Conservation (phyloP, 2,888 invertebrate genomes). For the Drosophila peninsularis region DNA sequence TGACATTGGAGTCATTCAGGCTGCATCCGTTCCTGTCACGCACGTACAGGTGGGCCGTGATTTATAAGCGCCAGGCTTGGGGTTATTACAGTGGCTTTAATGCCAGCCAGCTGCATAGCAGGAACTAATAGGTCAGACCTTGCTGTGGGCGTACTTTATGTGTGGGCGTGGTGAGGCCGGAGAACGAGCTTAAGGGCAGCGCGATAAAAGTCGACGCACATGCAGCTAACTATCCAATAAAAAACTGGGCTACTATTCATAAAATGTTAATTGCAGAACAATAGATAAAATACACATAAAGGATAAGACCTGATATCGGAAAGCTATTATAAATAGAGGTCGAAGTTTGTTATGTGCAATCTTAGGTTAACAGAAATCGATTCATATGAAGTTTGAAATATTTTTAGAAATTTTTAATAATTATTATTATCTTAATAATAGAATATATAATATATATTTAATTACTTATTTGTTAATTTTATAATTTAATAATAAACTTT, state of each 20-base stretch:
- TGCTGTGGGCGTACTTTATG: neutral
- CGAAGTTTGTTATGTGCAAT: neutral
- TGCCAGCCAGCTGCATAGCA: conserved; percentile 19
- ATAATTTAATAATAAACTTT: too few species aligned
- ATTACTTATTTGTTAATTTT: too few species aligned
- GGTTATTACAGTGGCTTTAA: conserved; percentile 11
- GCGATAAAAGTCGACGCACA: conserved; percentile 22
- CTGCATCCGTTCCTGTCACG: conserved; percentile 58
- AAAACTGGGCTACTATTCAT: conserved; percentile 19
- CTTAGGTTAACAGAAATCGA: neutral
- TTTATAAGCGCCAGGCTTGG: conserved; percentile 38
- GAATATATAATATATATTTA: too few species aligned
- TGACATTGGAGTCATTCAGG: conserved; percentile 45
- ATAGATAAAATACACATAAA: neutral
- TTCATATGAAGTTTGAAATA: too few species aligned
- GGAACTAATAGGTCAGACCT: conserved; percentile 28
- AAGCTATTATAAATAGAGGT: neutral
- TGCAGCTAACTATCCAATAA: conserved; percentile 12
- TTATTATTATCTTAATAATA: too few species aligned
- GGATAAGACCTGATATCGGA: too few species aligned
- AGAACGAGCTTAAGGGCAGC: neutral
- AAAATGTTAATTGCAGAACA: conserved; percentile 16
- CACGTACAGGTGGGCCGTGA: conserved; percentile 52
- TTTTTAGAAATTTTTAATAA: too few species aligned
- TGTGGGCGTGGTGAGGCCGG: neutral